phyloP scores from a whole-genome alignment of 2,888 invertebrate genomes.

The Deroplatys truncata region DNA sequence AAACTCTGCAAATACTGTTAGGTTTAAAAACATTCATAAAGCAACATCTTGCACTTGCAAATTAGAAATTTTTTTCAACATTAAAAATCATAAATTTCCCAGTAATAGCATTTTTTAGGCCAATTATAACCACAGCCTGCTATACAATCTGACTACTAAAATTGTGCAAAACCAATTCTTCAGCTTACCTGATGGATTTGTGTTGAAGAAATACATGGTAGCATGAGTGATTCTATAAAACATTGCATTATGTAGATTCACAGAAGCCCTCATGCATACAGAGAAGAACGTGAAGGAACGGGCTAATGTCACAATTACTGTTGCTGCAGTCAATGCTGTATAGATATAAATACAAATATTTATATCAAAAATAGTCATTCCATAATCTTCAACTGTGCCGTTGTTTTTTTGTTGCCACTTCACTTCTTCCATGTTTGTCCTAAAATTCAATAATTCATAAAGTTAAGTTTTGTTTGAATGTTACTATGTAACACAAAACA shows the following conservation, averaged over 20 bases:
- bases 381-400: background rate
- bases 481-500: background rate
- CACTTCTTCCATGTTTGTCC: background rate
- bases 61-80: no score
- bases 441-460: background rate
- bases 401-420: background rate
- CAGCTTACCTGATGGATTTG: slow-evolving; percentile 61
- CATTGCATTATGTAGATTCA: slow-evolving; percentile 52
- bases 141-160: no score
- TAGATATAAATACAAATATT: slow-evolving; percentile 43
- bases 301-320: slow-evolving; percentile 41
- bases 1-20: no score
- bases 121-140: no score
- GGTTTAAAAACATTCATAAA: no score
- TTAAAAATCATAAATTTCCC: no score
- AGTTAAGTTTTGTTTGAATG: background rate
- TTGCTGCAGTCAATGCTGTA: slow-evolving; percentile 44
- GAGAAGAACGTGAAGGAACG: slow-evolving; percentile 18
- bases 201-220: slow-evolving; percentile 72
- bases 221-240: slow-evolving; percentile 52
- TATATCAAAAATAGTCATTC: background rate
- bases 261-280: slow-evolving; percentile 48
- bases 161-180: background rate
- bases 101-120: no score
- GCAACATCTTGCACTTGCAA: no score